Evolutionary conservation across 2,797 vertebrate species (phyloP).

Genomic region (Epinephelus malabaricus): DNA sequence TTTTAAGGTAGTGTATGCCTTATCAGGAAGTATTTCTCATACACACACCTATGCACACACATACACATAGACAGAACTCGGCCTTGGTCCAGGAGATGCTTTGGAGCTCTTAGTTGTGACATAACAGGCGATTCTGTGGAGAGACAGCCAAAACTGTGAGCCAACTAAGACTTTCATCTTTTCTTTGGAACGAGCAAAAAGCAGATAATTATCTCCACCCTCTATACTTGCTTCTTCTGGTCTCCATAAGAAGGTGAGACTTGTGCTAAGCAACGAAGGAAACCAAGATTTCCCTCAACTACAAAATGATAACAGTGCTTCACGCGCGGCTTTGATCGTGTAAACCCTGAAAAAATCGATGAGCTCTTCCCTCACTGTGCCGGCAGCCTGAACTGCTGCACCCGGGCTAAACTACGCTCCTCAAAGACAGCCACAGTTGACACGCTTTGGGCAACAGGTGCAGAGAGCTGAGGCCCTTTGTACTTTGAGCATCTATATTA

Average conservation of each 20-base stretch:
- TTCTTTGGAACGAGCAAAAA: slow-evolving; percentile 10
- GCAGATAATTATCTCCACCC: slow-evolving; percentile 6
- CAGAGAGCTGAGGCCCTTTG: slow-evolving; percentile 49
- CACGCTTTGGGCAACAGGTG: slow-evolving; percentile 54
- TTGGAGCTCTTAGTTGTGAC: not conserved
- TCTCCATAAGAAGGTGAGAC: not conserved
- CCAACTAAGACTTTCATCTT: not conserved
- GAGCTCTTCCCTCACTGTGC: slow-evolving; percentile 19
- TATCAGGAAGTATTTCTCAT: not conserved
- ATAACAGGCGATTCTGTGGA: not conserved
- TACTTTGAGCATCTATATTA: slow-evolving; percentile 59
- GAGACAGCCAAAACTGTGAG: not conserved
- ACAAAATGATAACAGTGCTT: slow-evolving; percentile 55
- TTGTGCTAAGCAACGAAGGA: not conserved
- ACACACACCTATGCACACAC: not conserved
- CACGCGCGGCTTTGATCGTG: slow-evolving; percentile 48
- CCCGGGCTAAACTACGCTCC: slow-evolving; percentile 27
- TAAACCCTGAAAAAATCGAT: slow-evolving; percentile 49
- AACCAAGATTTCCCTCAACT: slow-evolving; percentile 46
- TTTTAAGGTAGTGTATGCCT: not conserved
- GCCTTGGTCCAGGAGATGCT: not conserved
- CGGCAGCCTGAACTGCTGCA: slow-evolving; percentile 35
- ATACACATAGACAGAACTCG: not conserved
- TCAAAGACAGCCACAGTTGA: slow-evolving; percentile 48
- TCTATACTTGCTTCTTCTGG: slow-evolving; percentile 11